These are phyloP conservation scores for Psittacula cyanocephala DNA, from an alignment of 2,113 vertebrate genomes.

Conservation along the genomic window DNA sequence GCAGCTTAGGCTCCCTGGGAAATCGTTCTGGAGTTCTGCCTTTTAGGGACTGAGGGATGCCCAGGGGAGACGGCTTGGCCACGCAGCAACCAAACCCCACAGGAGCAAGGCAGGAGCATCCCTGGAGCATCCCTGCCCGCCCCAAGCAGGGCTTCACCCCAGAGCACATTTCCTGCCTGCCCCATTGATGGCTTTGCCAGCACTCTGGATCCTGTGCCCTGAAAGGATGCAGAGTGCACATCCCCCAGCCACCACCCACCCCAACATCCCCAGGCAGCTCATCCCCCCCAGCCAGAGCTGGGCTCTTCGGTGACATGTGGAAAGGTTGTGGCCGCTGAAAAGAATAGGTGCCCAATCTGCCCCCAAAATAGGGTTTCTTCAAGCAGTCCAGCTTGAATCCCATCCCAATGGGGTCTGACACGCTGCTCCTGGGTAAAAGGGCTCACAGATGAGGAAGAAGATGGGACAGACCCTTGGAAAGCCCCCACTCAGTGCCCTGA, in stretches of 20 bases:
- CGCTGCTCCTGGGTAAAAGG: neutral
- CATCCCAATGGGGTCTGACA: neutral
- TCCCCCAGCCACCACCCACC: neutral
- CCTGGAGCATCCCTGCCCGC: neutral
- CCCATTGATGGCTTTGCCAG: neutral
- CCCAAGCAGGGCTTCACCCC: neutral
- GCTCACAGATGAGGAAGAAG: neutral
- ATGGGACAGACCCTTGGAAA: neutral
- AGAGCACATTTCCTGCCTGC: neutral
- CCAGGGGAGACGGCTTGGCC: neutral
- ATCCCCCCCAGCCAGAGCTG: neutral
- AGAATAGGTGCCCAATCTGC: neutral
- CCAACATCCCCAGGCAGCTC: neutral
- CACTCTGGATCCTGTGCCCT: neutral
- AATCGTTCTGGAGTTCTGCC: conserved; percentile 8
- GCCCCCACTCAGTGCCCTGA: neutral
- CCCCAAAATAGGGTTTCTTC: neutral
- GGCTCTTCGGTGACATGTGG: neutral
- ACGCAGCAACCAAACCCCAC: neutral
- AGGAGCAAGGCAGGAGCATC: neutral
- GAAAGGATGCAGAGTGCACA: fast-evolving
- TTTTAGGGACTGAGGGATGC: conserved; percentile 28
- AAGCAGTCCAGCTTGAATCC: neutral
- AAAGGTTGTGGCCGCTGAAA: neutral
- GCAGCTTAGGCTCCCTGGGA: conserved; percentile 33